Evolutionary conservation across 2,888 invertebrate genomes (phyloP), one percentile per base, ranked within the genome.

Genomic region (Amitus sp.): DNA sequence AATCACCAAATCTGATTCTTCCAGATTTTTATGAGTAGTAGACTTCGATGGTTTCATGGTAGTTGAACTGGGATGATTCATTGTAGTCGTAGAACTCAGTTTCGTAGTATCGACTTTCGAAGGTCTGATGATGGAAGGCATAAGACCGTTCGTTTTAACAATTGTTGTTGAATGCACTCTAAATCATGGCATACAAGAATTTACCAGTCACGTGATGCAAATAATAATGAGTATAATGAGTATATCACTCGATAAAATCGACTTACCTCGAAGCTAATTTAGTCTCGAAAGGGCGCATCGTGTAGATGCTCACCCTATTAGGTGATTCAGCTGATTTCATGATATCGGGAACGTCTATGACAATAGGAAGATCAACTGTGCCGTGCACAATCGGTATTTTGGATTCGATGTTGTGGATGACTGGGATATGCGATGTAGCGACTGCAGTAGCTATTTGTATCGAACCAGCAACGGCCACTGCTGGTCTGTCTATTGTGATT

Each of bases 311-410:
- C 34, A 78, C 75, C 20, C 74, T 72, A 58, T 79, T 75, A 17
- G 67, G 73, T 1, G 74, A 75, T 50, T 77, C 73, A 2, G 68
- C 19, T 0, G 75, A 68, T 52, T 74, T 73, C 27, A 75, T 67
- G 12, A 78, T 74, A 0, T 75, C 74, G 1, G 80, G 78, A n/a
- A 79, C 74, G 40, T 79, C 77, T 39, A 82, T 68, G 2, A 81
- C 72, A 4, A 80, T 72, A 2, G 81, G 82, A 10, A 82, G 71
- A 61, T 82, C 81, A 6, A 82, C 80, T 5, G 80, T 81, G 1
- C 82, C 82, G 51, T 82, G 82, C 46, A 81, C 75, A 46, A 82
- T 80, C 4, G 82, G 81, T 48, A 82, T 80, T 55, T 77, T 82
- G 0, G 81, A 80, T 54, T 82, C 82, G 5, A 74, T 69, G 17